phyloP scores from a whole-genome alignment of 2,888 invertebrate species.

The Monochamus alternatus region DNA sequence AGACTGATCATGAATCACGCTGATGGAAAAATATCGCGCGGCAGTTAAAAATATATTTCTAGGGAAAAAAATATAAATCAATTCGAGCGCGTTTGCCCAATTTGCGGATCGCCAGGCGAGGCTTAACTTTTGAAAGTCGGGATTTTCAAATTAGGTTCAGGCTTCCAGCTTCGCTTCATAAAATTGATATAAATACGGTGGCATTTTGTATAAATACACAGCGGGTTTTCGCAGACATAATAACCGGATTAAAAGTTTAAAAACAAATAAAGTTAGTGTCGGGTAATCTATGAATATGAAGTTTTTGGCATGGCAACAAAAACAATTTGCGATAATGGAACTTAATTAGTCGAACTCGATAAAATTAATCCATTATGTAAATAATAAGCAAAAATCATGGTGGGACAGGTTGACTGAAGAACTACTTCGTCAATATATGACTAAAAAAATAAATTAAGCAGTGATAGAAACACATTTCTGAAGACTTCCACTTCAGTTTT shows the following conservation, averaged over 20 bases:
- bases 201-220: slow-evolving; percentile 14
- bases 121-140: slow-evolving; percentile 21
- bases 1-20: too few species aligned
- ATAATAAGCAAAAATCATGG: too few species aligned
- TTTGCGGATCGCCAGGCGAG: slow-evolving; percentile 14
- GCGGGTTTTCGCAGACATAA: slow-evolving; percentile 22
- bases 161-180: slow-evolving; percentile 13
- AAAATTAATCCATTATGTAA: too few species aligned
- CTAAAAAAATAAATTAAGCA: too few species aligned
- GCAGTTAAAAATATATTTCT: slow-evolving; percentile 24
- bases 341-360: too few species aligned
- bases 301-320: not conserved
- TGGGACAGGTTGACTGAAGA: too few species aligned
- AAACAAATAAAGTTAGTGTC: slow-evolving; percentile 26
- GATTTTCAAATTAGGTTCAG: slow-evolving; percentile 32
- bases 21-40: not conserved
- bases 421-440: too few species aligned
- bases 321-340: not conserved
- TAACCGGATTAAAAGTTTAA: slow-evolving; percentile 28
- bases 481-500: too few species aligned
- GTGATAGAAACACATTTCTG: too few species aligned
- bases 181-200: slow-evolving; percentile 23
- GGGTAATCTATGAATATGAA: slow-evolving; percentile 26
- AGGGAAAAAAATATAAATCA: slow-evolving; percentile 20
- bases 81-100: slow-evolving; percentile 17